phyloP scores from a whole-genome alignment of 2,888 invertebrate species.

The Bombylius discolor region DNA sequence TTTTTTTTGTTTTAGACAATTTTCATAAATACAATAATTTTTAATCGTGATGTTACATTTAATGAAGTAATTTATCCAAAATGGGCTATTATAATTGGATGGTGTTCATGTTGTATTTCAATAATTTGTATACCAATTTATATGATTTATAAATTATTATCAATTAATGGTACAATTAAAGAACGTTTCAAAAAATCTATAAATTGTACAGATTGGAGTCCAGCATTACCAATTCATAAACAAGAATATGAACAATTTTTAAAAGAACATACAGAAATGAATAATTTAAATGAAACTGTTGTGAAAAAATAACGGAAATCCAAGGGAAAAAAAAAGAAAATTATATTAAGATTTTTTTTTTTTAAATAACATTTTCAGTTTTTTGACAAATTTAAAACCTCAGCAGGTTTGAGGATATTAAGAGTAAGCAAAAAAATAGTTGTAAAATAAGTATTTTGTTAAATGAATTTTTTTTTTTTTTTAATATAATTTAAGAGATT shows the following conservation, averaged over 20 bases:
- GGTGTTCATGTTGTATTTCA: conserved; percentile 54
- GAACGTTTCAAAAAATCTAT: conserved; percentile 30
- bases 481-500: no score
- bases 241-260: conserved; percentile 28
- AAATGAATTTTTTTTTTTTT: no score
- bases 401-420: no score
- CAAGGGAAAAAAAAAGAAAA: no score
- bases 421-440: no score
- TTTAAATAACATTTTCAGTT: no score
- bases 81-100: conserved; percentile 47
- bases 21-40: conserved; percentile 46
- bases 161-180: conserved; percentile 25
- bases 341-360: no score
- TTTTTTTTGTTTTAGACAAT: conserved; percentile 44
- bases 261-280: neutral
- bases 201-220: conserved; percentile 45
- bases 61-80: conserved; percentile 38
- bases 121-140: conserved; percentile 64
- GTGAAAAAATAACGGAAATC: no score
- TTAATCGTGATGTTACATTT: conserved; percentile 45
- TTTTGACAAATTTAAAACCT: no score
- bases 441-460: no score
- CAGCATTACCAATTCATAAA: conserved; percentile 37
- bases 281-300: no score
- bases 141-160: conserved; percentile 41